phyloP scores from a whole-genome alignment of 2,113 vertebrate species.

The Hystrix cristata region DNA sequence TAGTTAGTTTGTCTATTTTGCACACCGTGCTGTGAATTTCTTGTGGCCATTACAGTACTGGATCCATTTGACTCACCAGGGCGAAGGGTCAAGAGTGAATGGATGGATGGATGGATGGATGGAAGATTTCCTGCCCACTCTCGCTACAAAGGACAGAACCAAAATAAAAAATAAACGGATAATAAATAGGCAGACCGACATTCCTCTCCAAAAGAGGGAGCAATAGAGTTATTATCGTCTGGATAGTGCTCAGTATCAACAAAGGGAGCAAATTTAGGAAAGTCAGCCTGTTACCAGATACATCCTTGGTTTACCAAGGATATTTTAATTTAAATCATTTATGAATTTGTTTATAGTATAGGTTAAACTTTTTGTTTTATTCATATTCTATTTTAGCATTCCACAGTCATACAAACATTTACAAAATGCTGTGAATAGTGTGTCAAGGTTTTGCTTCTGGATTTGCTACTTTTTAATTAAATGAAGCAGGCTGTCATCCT shows the following conservation, averaged over 20 bases:
- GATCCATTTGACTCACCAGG: background rate
- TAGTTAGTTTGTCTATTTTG: background rate
- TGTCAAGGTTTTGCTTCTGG: constrained; percentile 2
- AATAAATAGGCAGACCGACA: background rate
- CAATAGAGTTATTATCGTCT: constrained; percentile 41
- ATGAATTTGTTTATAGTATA: background rate
- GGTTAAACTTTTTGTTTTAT: background rate
- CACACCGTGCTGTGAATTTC: background rate
- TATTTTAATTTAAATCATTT: constrained; percentile 57
- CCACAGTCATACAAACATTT: background rate
- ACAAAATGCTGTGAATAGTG: constrained; percentile 10
- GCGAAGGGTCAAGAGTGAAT: background rate
- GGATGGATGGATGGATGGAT: background rate
- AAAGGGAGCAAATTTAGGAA: background rate
- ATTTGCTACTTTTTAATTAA: constrained; percentile 59
- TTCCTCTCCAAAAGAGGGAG: constrained; percentile 65
- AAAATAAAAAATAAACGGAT: background rate
- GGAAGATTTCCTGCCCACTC: background rate
- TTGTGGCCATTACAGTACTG: background rate
- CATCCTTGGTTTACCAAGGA: background rate
- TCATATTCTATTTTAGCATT: constrained; percentile 33
- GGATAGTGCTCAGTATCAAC: background rate
- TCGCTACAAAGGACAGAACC: background rate
- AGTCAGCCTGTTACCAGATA: constrained; percentile 46
- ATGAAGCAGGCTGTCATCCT: constrained; percentile 37